These are phyloP conservation scores for Calephelis nemesis DNA, from an alignment of 1,140 invertebrate species.

Conservation along the genomic window DNA sequence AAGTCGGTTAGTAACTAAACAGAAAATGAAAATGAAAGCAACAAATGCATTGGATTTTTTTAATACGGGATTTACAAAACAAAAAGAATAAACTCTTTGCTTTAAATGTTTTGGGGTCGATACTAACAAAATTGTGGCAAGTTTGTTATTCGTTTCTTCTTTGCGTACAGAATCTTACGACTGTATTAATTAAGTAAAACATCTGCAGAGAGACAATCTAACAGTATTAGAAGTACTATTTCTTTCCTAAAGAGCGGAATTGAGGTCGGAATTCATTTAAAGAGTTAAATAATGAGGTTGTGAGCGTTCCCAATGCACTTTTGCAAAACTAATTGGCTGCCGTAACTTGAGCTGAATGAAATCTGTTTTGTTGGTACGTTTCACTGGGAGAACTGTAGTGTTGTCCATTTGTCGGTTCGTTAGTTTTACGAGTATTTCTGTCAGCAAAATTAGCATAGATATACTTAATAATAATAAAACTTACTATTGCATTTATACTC, in stretches of 20 bases:
- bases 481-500: too few species aligned
- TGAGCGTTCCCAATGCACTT: conserved; percentile 54
- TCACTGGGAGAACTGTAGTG: conserved; percentile 36
- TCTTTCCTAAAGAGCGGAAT: conserved; percentile 31
- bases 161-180: too few species aligned
- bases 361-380: conserved; percentile 49
- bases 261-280: conserved; percentile 41
- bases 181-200: conserved; percentile 6
- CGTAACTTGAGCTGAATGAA: conserved; percentile 55
- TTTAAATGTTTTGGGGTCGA: too few species aligned
- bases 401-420: conserved; percentile 37
- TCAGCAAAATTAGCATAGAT: not conserved
- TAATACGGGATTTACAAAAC: too few species aligned
- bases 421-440: conserved; percentile 28
- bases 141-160: too few species aligned
- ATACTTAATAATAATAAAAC: too few species aligned
- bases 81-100: too few species aligned
- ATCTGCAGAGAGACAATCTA: conserved; percentile 9
- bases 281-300: conserved; percentile 48
- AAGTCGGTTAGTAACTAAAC: too few species aligned
- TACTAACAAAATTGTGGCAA: too few species aligned
- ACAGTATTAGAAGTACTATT: conserved; percentile 26
- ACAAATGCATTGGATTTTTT: too few species aligned
- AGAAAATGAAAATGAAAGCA: too few species aligned
- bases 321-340: conserved; percentile 53